A percentile compares a stretch with the other conserved stretches of the same genome.
Evolutionary conservation across 2,797 vertebrate genomes (phyloP).

Genomic region (Otolemur crassicaudatus): DNA sequence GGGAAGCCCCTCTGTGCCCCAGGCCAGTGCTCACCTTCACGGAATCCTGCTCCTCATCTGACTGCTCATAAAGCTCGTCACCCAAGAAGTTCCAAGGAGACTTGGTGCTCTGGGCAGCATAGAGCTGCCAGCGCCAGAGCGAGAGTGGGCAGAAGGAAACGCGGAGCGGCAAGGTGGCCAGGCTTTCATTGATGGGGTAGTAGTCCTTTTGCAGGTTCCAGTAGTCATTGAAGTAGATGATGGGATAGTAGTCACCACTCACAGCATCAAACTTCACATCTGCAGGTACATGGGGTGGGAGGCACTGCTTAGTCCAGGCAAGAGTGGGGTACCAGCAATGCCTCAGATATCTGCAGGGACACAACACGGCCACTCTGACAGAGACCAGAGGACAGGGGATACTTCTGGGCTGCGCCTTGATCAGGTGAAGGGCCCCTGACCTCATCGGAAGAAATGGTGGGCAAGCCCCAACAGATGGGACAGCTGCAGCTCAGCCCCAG

Average conservation of each 20-base stretch:
- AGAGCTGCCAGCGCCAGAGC: conserved; percentile 98
- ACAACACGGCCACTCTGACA: not conserved
- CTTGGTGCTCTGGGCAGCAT: conserved; percentile 95
- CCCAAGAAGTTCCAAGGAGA: conserved; percentile 97
- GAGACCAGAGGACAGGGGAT: not conserved
- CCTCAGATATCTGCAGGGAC: not conserved
- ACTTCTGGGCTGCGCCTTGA: not conserved
- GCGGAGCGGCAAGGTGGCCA: conserved; percentile 92
- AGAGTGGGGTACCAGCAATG: not conserved
- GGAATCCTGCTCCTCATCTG: conserved; percentile 97
- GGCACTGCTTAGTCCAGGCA: fast-evolving
- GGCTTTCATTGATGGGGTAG: conserved; percentile 94
- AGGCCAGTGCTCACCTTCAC: conserved; percentile 91
- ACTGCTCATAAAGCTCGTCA: conserved; percentile 96
- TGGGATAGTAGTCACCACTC: conserved; percentile 97
- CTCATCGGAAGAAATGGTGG: not conserved
- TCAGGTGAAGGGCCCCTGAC: not conserved
- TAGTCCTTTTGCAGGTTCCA: conserved; percentile 99
- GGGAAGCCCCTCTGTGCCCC: not conserved
- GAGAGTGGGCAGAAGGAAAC: conserved; percentile 95
- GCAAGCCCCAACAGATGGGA: not conserved
- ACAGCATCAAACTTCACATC: conserved; percentile 97
- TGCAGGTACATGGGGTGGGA: conserved; percentile 64
- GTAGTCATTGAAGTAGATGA: conserved; percentile 98
- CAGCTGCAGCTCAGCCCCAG: not conserved